These are phyloP conservation scores for Helicoverpa assulta DNA, from an alignment of 2,888 invertebrate species.

Conservation along the genomic window DNA sequence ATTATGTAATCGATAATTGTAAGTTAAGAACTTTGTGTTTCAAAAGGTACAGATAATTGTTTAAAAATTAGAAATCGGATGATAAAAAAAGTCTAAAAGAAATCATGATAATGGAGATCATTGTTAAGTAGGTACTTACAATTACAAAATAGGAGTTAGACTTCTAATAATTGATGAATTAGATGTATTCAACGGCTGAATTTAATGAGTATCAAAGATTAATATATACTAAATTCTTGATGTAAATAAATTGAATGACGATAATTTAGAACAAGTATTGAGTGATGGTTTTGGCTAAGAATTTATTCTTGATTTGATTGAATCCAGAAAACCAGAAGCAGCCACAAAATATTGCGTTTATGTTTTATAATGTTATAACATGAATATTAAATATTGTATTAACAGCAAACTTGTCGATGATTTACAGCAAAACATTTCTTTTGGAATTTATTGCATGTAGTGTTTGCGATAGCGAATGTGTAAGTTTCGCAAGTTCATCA, in stretches of 20 bases:
- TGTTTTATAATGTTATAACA: constrained; percentile 1
- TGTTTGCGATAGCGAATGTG: constrained; percentile 47
- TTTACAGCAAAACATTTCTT: constrained; percentile 4
- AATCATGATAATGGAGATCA: too few species aligned
- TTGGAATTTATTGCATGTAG: constrained; percentile 41
- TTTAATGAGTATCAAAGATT: too few species aligned
- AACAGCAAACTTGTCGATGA: constrained; percentile 13
- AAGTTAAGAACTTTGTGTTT: neutral
- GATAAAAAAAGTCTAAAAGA: too few species aligned
- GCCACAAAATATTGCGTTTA: neutral
- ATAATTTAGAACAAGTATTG: too few species aligned
- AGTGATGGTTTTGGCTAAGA: neutral
- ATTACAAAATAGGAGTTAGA: too few species aligned
- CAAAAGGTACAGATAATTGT: too few species aligned
- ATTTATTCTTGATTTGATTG: neutral
- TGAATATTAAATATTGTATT: constrained; percentile 1
- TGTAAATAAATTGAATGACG: too few species aligned
- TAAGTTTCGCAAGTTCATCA: constrained; percentile 39
- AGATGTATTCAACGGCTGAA: too few species aligned
- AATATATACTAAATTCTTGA: too few species aligned
- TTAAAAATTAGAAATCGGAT: too few species aligned
- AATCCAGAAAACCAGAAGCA: neutral
- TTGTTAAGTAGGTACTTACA: too few species aligned
- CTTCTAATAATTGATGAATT: too few species aligned
- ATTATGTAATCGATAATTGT: neutral